Evolutionary conservation across 2,888 invertebrate species (phyloP).

Genomic region (Scrobipalpa atriplicella): DNA sequence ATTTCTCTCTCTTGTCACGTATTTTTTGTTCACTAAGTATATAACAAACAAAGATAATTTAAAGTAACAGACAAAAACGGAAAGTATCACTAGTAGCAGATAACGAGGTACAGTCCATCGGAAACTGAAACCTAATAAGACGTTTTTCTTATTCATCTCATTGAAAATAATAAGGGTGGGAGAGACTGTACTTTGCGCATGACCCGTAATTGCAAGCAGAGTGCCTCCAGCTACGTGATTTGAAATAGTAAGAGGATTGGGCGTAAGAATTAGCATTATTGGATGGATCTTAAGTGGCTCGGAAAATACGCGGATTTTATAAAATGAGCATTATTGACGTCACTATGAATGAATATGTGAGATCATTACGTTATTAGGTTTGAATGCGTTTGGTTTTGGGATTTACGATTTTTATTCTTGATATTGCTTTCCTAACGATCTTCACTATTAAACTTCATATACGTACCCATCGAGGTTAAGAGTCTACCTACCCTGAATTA

Average conservation of each 20-base stretch:
- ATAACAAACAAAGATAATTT: no score
- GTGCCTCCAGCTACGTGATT: slow-evolving; percentile 5
- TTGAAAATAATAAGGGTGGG: slow-evolving; percentile 8
- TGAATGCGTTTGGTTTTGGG: not conserved
- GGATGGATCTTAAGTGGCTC: slow-evolving; percentile 5
- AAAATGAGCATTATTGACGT: not conserved
- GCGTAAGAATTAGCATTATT: not conserved
- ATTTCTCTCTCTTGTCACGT: no score
- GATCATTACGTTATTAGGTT: not conserved
- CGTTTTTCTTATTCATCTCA: not conserved
- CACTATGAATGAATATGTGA: not conserved
- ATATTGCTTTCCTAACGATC: no score
- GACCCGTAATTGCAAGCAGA: not conserved
- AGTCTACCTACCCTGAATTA: no score
- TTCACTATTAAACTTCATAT: no score
- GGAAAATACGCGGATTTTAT: not conserved
- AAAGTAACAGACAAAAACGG: no score
- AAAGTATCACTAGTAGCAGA: no score
- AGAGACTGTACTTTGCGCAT: not conserved
- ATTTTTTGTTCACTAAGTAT: no score
- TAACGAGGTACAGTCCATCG: no score
- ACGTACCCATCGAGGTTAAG: no score
- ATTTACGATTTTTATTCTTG: no score
- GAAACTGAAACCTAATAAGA: not conserved
- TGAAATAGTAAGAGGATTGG: not conserved